These are phyloP conservation scores for Mystacornis crossleyi DNA, from an alignment of 2,113 vertebrate species.

Conservation along the genomic window DNA sequence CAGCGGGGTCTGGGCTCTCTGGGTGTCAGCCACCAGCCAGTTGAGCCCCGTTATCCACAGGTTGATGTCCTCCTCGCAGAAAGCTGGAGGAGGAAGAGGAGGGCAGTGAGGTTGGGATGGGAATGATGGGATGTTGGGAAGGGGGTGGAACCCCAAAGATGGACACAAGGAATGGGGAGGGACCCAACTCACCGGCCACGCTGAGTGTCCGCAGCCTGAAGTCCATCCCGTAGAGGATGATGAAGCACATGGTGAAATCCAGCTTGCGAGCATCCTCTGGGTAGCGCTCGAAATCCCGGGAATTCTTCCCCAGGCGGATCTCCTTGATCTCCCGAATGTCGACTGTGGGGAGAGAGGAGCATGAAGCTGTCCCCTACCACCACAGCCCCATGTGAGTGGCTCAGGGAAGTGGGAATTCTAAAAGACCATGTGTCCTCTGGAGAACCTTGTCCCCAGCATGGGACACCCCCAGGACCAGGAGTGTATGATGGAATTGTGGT, in stretches of 20 bases:
- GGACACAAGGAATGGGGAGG: fast-evolving
- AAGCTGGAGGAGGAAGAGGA: conserved; percentile 67
- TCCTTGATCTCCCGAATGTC: conserved; percentile 88
- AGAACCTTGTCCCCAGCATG: background rate
- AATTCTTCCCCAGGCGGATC: conserved; percentile 85
- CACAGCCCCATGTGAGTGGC: fast-evolving
- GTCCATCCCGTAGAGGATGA: conserved; percentile 85
- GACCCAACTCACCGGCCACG: conserved; percentile 74
- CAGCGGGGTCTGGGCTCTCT: conserved; percentile 78
- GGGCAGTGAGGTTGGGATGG: background rate
- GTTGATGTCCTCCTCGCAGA: conserved; percentile 87
- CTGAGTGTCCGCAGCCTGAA: conserved; percentile 86
- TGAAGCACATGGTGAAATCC: conserved; percentile 84
- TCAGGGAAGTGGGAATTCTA: background rate
- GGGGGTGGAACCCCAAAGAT: background rate
- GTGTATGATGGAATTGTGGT: background rate
- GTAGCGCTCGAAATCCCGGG: conserved; percentile 87
- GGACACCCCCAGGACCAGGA: too few species aligned
- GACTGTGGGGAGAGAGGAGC: conserved; percentile 64
- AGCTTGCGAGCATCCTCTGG: conserved; percentile 85
- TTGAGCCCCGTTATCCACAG: conserved; percentile 84
- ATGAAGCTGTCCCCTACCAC: background rate
- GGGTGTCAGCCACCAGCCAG: conserved; percentile 83
- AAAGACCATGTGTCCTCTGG: background rate
- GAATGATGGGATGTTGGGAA: background rate